phyloP scores from a whole-genome alignment of 2,113 vertebrate genomes.

The Pimephales promelas region DNA sequence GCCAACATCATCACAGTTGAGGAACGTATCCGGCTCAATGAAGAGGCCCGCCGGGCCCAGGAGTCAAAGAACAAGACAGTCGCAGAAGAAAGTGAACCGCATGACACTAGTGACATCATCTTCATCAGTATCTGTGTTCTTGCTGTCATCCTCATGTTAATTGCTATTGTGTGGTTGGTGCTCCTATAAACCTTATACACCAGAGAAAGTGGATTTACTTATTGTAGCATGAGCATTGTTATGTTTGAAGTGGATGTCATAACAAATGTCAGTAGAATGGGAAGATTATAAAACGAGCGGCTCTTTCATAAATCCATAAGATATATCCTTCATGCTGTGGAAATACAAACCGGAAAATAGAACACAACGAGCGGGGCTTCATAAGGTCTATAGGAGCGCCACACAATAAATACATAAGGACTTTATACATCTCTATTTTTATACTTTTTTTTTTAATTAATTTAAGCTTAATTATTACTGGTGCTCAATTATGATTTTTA shows the following conservation, averaged over 20 bases:
- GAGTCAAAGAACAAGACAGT: slow-evolving; percentile 62
- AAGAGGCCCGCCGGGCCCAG: slow-evolving; percentile 75
- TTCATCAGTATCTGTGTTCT: slow-evolving; percentile 96
- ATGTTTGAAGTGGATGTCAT: too few species aligned
- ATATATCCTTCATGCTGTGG: too few species aligned
- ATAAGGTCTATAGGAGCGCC: neutral
- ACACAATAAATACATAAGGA: slow-evolving; percentile 39
- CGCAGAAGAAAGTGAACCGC: slow-evolving; percentile 65
- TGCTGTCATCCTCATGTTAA: slow-evolving; percentile 93
- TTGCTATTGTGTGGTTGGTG: slow-evolving; percentile 91
- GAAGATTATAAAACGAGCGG: too few species aligned
- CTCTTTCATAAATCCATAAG: too few species aligned
- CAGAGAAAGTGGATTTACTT: too few species aligned
- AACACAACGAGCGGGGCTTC: too few species aligned
- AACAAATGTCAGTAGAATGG: too few species aligned
- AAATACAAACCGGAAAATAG: too few species aligned
- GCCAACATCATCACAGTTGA: slow-evolving; percentile 82
- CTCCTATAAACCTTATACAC: slow-evolving; percentile 76
- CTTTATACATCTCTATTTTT: slow-evolving; percentile 40
- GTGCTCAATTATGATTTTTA: too few species aligned
- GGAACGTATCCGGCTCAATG: slow-evolving; percentile 73
- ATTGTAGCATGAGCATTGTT: too few species aligned
- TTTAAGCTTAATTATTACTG: too few species aligned
- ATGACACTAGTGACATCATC: slow-evolving; percentile 91
- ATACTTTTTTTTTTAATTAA: neutral